phyloP scores from a whole-genome alignment of 2,888 invertebrate species.

The Drosophila nigricruria region DNA sequence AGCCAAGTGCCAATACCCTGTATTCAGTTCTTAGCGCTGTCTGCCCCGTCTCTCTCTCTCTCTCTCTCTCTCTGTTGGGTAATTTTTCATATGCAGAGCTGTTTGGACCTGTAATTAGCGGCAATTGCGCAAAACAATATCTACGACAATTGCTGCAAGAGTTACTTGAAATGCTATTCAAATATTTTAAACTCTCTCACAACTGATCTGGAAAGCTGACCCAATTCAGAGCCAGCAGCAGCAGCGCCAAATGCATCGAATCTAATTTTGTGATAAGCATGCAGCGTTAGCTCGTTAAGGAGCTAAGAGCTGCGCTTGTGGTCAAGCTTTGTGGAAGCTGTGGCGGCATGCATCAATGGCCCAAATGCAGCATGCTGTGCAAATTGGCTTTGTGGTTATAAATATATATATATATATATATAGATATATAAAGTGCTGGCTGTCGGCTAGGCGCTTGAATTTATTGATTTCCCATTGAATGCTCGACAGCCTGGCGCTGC shows the following conservation, averaged over 20 bases:
- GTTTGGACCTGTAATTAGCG: slow-evolving; percentile 50
- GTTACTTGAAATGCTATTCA: slow-evolving; percentile 7
- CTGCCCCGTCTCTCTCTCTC: not conserved
- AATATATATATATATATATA: slow-evolving; percentile 14
- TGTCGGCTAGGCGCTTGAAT: slow-evolving; percentile 59
- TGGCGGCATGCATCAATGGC: slow-evolving; percentile 54
- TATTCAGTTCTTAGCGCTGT: slow-evolving; percentile 34
- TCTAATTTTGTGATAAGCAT: slow-evolving; percentile 56
- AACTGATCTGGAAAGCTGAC: slow-evolving; percentile 35
- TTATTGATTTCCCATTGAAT: slow-evolving; percentile 56
- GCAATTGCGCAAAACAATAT: slow-evolving; percentile 34
- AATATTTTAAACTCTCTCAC: slow-evolving; percentile 11
- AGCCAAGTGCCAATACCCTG: slow-evolving; percentile 15
- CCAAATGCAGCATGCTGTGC: slow-evolving; percentile 68
- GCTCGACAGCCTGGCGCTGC: slow-evolving; percentile 32
- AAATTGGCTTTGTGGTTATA: slow-evolving; percentile 61
- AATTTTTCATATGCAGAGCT: slow-evolving; percentile 52
- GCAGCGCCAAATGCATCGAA: slow-evolving; percentile 41
- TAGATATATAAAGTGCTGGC: slow-evolving; percentile 7
- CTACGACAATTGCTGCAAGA: slow-evolving; percentile 44
- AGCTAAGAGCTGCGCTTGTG: slow-evolving; percentile 28
- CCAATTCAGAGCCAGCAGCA: slow-evolving; percentile 40
- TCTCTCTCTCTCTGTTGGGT: slow-evolving; percentile 13
- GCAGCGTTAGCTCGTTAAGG: slow-evolving; percentile 52
- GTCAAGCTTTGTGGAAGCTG: slow-evolving; percentile 34